Evolutionary conservation across 1,140 invertebrate species (phyloP), one percentile per base, ranked within the genome.

Genomic region (Megalopta genalis): DNA sequence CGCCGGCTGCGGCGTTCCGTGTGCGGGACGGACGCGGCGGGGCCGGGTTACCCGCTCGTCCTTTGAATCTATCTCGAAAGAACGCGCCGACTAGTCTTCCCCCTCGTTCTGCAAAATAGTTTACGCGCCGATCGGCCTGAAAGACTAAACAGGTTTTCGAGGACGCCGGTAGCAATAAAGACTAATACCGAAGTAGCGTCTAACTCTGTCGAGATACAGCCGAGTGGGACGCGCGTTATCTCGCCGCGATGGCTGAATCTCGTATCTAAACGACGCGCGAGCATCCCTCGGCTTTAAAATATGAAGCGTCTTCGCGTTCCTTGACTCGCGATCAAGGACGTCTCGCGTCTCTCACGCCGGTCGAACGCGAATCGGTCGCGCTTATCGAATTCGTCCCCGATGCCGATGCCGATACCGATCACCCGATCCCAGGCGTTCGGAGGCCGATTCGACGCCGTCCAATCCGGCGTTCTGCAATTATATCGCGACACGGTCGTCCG

Each of bases 121-220:
- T 86, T 77, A 83, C 66, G 75, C 81, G 65, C 65, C 73, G 39
- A 9, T 64, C 71, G 46, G 52, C 70, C 67, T 81, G 80, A 78
- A 83, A 82, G 84, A 64, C 84, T 64, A 76, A 86, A 86, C 85
- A 83, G 85, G 85, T 86, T 86, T 72, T 77, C 54, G 66, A 60
- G 84, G 85, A 86, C 68, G 75, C 78, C 81, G 81, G 85, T 86
- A 86, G 84, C 85, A 85, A 86, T 86, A 86, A 86, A 86, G 81
- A 86, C 66, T 66, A 80, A 78, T 86, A 85, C 71, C 84, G 25
- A 83, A 83, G 84, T 83, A 69, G 73, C 71, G 63, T 86, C 84
- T 86, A 86, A 83, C 84, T 63, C 69, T 57, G 70, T 65, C 81
- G 49, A 86, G 86, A 86, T 86, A 86, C 75, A 82, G 75, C 63